These are phyloP conservation scores for Tokudaia tokunoshimensis DNA, from an alignment of 2,797 vertebrate genomes.

Conservation along the genomic window DNA sequence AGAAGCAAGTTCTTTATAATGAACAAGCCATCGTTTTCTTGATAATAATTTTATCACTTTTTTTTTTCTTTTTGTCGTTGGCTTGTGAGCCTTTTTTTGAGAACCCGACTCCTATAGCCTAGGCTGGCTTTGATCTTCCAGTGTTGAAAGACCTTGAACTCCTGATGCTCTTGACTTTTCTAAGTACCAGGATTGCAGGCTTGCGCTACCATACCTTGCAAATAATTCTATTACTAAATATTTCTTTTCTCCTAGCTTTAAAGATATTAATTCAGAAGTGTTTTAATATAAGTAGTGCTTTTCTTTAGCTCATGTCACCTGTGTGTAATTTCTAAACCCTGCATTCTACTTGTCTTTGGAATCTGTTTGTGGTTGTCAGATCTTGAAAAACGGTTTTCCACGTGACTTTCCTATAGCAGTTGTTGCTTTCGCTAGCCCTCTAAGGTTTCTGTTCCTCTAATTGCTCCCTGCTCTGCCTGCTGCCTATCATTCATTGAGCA, in stretches of 20 bases:
- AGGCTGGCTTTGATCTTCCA: not conserved
- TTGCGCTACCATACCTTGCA: not conserved
- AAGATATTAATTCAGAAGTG: not conserved
- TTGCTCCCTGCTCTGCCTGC: not conserved
- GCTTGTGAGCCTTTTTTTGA: not conserved
- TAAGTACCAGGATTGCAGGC: not conserved
- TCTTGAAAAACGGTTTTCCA: not conserved
- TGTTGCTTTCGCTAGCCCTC: not conserved
- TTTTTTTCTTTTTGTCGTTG: not conserved
- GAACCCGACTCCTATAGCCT: not conserved
- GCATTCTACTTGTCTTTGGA: not conserved
- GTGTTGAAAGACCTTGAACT: not conserved
- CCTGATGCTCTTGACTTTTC: not conserved
- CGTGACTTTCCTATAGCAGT: not conserved
- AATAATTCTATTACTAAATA: constrained; percentile 24
- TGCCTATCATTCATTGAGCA: not conserved
- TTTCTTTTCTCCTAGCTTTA: not conserved
- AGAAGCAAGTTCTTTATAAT: constrained; percentile 45
- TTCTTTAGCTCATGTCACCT: not conserved
- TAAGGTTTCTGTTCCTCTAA: not conserved
- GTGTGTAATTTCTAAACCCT: constrained; percentile 37
- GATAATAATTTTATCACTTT: constrained; percentile 16
- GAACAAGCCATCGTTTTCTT: constrained; percentile 48
- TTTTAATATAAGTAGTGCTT: constrained; percentile 22
- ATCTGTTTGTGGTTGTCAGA: constrained; percentile 41